phyloP scores from a whole-genome alignment of 1,140 invertebrate species.

The Lysiphlebus fabarum region DNA sequence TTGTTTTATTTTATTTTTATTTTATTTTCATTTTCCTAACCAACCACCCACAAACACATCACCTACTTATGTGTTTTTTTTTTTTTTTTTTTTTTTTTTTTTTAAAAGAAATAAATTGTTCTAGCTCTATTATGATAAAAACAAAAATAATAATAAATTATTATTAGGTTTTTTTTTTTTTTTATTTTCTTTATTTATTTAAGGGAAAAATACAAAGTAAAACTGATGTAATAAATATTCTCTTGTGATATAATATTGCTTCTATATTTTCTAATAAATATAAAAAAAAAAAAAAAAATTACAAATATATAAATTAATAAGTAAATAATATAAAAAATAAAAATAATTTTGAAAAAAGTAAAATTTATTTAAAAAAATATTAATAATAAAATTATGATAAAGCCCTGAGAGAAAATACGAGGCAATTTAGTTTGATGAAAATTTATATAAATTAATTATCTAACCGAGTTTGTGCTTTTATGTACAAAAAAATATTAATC shows the following conservation, averaged over 20 bases:
- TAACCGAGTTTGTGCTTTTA: not conserved
- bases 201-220: too few species aligned
- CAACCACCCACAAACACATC: not conserved
- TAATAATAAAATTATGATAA: not conserved
- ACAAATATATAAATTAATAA: too few species aligned
- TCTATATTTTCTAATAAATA: too few species aligned
- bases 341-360: too few species aligned
- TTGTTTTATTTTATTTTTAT: slow-evolving; percentile 10
- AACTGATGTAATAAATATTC: slow-evolving; percentile 22
- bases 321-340: too few species aligned
- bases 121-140: slow-evolving; percentile 23
- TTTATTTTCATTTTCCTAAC: slow-evolving; percentile 5
- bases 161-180: slow-evolving; percentile 24
- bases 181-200: slow-evolving; percentile 11
- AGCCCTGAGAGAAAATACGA: not conserved
- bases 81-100: slow-evolving; percentile 9
- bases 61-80: slow-evolving; percentile 5
- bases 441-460: not conserved
- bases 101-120: slow-evolving; percentile 29
- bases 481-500: too few species aligned
- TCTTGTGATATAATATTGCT: not conserved
- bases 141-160: slow-evolving; percentile 26
- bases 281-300: too few species aligned
- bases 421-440: not conserved
- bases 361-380: not conserved